Base-by-base conservation (phyloP, 2,113 vertebrate species). In the Natator depressus region DNA sequence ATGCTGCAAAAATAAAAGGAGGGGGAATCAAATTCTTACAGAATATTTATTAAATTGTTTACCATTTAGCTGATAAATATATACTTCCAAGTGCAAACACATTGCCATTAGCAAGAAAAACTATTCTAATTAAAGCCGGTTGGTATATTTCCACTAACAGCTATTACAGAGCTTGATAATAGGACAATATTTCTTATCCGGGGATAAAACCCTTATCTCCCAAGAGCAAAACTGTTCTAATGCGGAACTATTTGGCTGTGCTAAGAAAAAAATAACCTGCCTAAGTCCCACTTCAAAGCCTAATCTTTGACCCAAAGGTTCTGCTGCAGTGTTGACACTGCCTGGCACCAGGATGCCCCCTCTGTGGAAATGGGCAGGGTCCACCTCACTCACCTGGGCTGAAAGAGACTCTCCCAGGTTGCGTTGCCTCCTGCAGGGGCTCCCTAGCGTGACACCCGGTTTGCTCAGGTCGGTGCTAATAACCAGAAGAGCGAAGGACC, bases 401-500 rank as follows among this genome's bases (percentile, higher is more conserved):
- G 14, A 65, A 17, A 17, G 31, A 65, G 35, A 35, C 31, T 16
- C 59, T 65, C 62, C 59, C 14, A 8, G 3, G 27, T 6, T 31
- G 31, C 14, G 27, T 27, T 17, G 29, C 59, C 13, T 5, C 11
- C 57, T 35, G 62, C 62, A 6, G 31, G 31, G 57, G 10, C 57
- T 59, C 59, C 59, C 13, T 57, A 20, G 65, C 17, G 17, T 35
- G 65, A n/a, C 65, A 69, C 8, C 35, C 65, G 38, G 65, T 38
- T 38, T 1, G 2, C 88, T 20, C 1, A 0, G 53, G 10, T 0
- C 47, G 2, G 0, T 1, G 22, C 19, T 57, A 27, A 31, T 13
- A 10, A 8, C 38, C 1, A 0, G 8, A 11, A 0, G 6, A 24
- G 75, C 5, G 29, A 78, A 53, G 0, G 24, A 10, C n/a, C 19